phyloP scores from a whole-genome alignment of 35 echinoderm and acorn worm species.

The Apostichopus japonicus region DNA sequence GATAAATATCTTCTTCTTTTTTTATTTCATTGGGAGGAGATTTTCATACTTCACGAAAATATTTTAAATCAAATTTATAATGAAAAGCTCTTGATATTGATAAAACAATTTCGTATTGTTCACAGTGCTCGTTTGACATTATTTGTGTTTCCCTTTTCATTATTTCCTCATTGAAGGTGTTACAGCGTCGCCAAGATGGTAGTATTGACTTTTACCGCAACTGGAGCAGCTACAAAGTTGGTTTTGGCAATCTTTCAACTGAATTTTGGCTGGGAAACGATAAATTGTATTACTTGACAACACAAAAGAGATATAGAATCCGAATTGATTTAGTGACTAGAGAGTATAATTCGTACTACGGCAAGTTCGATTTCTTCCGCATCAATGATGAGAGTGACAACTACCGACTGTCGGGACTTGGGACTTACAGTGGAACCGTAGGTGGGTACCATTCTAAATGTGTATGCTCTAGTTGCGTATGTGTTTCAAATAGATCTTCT shows the following conservation, averaged over 20 bases:
- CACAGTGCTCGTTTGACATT: no score
- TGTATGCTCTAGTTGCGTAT: no score
- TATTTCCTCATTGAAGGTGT: neutral
- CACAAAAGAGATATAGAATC: neutral
- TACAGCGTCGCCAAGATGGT: neutral
- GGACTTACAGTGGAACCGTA: neutral
- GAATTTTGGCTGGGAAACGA: neutral
- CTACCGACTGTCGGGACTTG: neutral
- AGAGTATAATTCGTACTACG: neutral
- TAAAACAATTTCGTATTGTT: no score
- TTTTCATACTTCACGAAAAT: no score
- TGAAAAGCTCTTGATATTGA: no score
- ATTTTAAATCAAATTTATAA: no score
- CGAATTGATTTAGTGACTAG: neutral
- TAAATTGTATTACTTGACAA: neutral
- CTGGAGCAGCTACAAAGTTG: neutral
- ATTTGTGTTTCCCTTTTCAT: neutral
- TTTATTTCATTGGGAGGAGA: no score
- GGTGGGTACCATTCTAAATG: neutral
- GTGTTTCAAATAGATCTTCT: no score
- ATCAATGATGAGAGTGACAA: neutral
- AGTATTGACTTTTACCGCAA: neutral
- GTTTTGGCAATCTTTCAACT: neutral
- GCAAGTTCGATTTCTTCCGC: neutral
- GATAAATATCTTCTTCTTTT: no score